Evolutionary conservation across 1,140 invertebrate genomes (phyloP).

Genomic region (Armadillidium nasatum): DNA sequence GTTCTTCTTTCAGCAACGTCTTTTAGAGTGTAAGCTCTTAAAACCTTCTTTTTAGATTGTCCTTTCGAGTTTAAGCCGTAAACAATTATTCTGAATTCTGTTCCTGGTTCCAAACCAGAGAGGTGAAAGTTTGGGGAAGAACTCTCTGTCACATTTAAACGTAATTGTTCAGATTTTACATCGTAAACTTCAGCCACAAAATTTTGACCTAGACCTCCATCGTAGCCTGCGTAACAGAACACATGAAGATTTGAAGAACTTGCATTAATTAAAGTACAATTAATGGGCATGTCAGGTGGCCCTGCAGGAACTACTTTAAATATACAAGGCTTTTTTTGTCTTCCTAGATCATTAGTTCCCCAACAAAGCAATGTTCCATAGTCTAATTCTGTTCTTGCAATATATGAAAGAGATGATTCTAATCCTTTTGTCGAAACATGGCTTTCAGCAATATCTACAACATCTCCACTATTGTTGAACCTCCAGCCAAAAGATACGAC

Average conservation of each 20-base stretch:
- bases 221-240: conserved; percentile 74
- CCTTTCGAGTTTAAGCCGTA: conserved; percentile 62
- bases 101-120: conserved; percentile 69
- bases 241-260: conserved; percentile 75
- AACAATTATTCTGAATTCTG: conserved; percentile 64
- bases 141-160: conserved; percentile 38
- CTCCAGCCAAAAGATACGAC: conserved; percentile 79
- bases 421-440: conserved; percentile 37
- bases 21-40: conserved; percentile 70
- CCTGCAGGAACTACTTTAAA: conserved; percentile 78
- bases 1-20: conserved; percentile 60
- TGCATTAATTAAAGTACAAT: conserved; percentile 77
- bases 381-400: conserved; percentile 45
- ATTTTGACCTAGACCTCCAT: conserved; percentile 70
- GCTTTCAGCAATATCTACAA: conserved; percentile 56
- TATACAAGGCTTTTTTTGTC: conserved; percentile 68
- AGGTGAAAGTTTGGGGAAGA: conserved; percentile 64
- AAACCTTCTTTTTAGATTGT: conserved; percentile 60
- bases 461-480: conserved; percentile 86
- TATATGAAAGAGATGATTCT: conserved; percentile 35
- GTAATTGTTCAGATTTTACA: conserved; percentile 50
- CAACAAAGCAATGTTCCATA: conserved; percentile 59
- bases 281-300: conserved; percentile 75
- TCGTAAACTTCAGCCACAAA: conserved; percentile 42
- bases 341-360: conserved; percentile 69